Evolutionary conservation across 2,113 vertebrate species (phyloP).

Genomic region (Pyxicephalus adspersus): DNA sequence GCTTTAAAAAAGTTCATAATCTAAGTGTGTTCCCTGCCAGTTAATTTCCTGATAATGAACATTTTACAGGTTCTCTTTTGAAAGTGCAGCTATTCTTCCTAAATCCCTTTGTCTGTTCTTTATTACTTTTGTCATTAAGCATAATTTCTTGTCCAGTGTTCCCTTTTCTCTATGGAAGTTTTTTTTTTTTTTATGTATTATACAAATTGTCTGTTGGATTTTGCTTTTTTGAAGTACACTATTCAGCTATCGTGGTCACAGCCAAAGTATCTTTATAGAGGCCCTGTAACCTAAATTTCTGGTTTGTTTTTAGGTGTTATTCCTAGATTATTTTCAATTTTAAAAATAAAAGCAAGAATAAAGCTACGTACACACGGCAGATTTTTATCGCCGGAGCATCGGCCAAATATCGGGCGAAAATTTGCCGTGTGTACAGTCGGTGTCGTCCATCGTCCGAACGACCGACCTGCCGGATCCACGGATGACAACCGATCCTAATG

Average conservation of each 20-base stretch:
- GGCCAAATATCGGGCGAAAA: too few species aligned
- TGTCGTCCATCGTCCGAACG: too few species aligned
- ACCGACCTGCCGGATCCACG: too few species aligned
- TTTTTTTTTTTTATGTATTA: neutral
- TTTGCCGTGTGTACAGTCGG: too few species aligned
- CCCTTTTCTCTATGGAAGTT: neutral
- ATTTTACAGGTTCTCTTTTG: constrained; percentile 68
- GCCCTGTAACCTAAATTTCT: too few species aligned
- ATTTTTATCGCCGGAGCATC: too few species aligned
- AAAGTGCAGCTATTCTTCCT: constrained; percentile 72
- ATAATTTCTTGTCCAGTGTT: constrained; percentile 1
- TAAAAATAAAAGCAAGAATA: too few species aligned
- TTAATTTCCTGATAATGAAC: constrained; percentile 75
- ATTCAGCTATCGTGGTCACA: neutral
- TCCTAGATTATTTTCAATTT: too few species aligned
- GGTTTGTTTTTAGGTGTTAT: too few species aligned
- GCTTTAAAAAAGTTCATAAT: constrained; percentile 79
- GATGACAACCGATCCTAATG: too few species aligned
- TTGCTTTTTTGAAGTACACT: neutral
- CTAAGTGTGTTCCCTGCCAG: constrained; percentile 71
- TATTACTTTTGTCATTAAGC: constrained; percentile 45
- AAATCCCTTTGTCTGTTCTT: constrained; percentile 64
- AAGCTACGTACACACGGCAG: too few species aligned
- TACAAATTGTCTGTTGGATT: neutral
- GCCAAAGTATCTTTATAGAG: neutral